Base-by-base conservation (phyloP, 2,797 vertebrate species). In the Hippoglossus hippoglossus region DNA sequence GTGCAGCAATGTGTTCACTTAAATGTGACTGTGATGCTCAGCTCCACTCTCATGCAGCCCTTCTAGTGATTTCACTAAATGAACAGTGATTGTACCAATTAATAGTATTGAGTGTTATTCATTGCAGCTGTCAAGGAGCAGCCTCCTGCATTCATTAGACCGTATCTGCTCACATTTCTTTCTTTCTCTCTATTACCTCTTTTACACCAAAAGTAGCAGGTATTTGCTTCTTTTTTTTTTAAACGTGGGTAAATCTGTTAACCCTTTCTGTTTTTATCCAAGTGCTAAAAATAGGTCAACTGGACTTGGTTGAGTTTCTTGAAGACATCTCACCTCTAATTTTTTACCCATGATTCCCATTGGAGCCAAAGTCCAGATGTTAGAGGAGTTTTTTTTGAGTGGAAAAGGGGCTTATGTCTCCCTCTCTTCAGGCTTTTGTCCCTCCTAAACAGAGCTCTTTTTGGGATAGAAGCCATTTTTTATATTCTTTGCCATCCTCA, bases 51-150 rank as follows among this genome's bases (percentile, higher is more conserved):
- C 94, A 92, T 94, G 94, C 94, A 95, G 93, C 94, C 92, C 91
- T 94, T 93, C 88, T 89, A 93, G 92, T 95, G 95, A 96, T 95
- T 96, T 94, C 88, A 91, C 95, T 95, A 96, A 96, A 95, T 95
- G 95, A 96, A 95, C 95, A 95, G 94, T 90, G 92, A 95, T 95
- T 95, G 94, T 94, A 95, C 94, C 94, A 96, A 96, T 96, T 96
- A 96, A 96, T 95, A 94, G 94, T 95, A 96, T 95, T 95, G 94
- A 96, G 93, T 94, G 95, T 95, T 96, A 94, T 95, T 96, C 95
- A 96, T 96, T 96, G 95, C 91, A 92, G 94, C 92, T 96, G 95
- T 95, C 94, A 92, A 22, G 91, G 93, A 94, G 91, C 80, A 75
- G 50, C 68, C 74, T 77, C 57, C 65, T 77, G 64, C 71, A 57